A percentile compares a stretch with the other conserved stretches of the same genome.
phyloP scores from a whole-genome alignment of 1,140 invertebrate genomes.

The Drosophila sechellia region DNA sequence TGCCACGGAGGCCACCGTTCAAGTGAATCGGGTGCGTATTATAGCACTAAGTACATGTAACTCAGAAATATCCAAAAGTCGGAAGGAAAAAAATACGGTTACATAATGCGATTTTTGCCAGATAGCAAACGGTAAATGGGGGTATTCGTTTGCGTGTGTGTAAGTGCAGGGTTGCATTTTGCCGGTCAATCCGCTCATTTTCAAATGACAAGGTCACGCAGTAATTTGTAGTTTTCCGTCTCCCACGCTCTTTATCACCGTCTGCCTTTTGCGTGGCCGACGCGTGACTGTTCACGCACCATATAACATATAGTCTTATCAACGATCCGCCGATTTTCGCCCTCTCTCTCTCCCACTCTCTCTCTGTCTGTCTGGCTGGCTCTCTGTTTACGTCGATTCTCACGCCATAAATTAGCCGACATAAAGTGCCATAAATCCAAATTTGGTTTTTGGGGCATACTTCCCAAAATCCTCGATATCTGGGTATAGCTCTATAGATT shows the following conservation, averaged over 20 bases:
- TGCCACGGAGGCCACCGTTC: constrained; percentile 82
- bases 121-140: constrained; percentile 14
- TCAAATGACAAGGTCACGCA: constrained; percentile 50
- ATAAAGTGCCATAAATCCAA: not conserved
- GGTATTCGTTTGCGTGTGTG: constrained; percentile 10
- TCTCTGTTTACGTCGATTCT: constrained; percentile 53
- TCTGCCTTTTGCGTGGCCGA: constrained; percentile 42
- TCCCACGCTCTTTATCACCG: not conserved
- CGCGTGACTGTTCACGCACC: constrained; percentile 51
- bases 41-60: not conserved
- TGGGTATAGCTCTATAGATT: not conserved
- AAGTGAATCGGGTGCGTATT: constrained; percentile 77
- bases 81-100: constrained; percentile 37
- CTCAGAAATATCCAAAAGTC: constrained; percentile 10
- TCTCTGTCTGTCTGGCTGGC: not conserved
- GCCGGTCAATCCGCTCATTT: constrained; percentile 32
- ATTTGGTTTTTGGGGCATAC: not conserved
- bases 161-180: constrained; percentile 65
- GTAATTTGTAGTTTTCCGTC: constrained; percentile 14
- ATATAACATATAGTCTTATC: constrained; percentile 20
- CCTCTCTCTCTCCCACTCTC: not conserved
- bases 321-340: constrained; percentile 1
- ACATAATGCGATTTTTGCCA: constrained; percentile 64
- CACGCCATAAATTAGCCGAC: constrained; percentile 16
- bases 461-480: not conserved